phyloP scores from a whole-genome alignment of 1,140 invertebrate genomes.

The Muscidifurax raptorellus region DNA sequence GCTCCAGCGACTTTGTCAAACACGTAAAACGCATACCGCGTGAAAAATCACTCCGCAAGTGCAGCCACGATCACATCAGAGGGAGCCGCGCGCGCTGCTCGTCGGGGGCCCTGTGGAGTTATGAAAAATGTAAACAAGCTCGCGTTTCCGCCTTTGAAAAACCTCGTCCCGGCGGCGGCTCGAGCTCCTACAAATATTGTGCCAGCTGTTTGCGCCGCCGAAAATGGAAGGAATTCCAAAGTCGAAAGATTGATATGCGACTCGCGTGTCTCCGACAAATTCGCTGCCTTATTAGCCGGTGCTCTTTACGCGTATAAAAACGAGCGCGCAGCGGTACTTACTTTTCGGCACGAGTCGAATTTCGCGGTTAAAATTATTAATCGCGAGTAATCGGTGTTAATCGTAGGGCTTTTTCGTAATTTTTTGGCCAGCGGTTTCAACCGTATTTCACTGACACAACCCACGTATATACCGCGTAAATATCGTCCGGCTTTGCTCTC shows the following conservation, averaged over 20 bases:
- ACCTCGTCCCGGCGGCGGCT: background rate
- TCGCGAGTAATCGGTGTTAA: too few species aligned
- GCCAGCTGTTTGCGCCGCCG: background rate
- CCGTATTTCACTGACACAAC: background rate
- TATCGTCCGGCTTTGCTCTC: too few species aligned
- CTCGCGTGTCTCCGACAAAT: slow-evolving; percentile 5
- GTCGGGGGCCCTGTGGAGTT: background rate
- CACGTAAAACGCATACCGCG: too few species aligned
- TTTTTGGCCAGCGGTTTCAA: background rate
- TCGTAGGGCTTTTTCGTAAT: too few species aligned
- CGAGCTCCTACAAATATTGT: background rate
- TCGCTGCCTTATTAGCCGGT: background rate
- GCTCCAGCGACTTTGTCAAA: background rate
- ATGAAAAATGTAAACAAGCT: background rate
- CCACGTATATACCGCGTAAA: background rate
- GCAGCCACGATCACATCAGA: background rate
- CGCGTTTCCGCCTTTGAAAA: background rate
- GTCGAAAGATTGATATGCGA: background rate
- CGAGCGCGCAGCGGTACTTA: too few species aligned
- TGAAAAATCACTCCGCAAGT: background rate
- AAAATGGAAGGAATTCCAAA: slow-evolving; percentile 1
- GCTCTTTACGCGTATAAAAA: background rate
- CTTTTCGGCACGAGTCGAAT: too few species aligned
- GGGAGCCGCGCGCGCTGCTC: background rate
- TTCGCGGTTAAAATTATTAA: too few species aligned